phyloP scores from a whole-genome alignment of 53 echinoderm and acorn worm species.

The Patiria pectinifera region DNA sequence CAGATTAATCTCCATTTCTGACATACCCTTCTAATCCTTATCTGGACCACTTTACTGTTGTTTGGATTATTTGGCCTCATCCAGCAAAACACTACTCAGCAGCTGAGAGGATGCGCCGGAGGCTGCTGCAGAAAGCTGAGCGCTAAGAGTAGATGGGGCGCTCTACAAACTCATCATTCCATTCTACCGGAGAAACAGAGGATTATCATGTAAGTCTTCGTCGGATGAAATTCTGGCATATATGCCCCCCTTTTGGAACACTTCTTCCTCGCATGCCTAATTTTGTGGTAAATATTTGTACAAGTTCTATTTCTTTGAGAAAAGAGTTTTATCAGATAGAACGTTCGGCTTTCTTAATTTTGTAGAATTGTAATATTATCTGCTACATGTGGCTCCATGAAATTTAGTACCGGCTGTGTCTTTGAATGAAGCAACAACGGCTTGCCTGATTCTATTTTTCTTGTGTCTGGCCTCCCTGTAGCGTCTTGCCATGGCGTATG shows the following conservation, averaged over 20 bases:
- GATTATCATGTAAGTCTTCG: constrained; percentile 86
- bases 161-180: constrained; percentile 94
- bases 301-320: no score
- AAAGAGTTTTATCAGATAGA: no score
- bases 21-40: no score
- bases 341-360: neutral
- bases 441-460: neutral
- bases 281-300: neutral
- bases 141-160: constrained; percentile 92
- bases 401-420: no score
- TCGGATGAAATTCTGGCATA: neutral
- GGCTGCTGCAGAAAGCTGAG: constrained; percentile 87
- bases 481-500: constrained; percentile 88
- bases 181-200: constrained; percentile 92
- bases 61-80: neutral
- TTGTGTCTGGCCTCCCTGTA: constrained; percentile 21
- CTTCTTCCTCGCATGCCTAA: neutral
- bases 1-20: no score
- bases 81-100: constrained; percentile 80
- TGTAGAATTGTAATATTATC: neutral
- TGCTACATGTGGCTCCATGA: neutral
- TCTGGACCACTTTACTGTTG: no score
- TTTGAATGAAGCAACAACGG: neutral
- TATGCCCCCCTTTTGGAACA: neutral
- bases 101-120: constrained; percentile 85